Percentiles rank a stretch among this genome's conserved stretches.
Conservation (phyloP, 1,140 invertebrate genomes). For the Phymorhynchus buccinoides region DNA sequence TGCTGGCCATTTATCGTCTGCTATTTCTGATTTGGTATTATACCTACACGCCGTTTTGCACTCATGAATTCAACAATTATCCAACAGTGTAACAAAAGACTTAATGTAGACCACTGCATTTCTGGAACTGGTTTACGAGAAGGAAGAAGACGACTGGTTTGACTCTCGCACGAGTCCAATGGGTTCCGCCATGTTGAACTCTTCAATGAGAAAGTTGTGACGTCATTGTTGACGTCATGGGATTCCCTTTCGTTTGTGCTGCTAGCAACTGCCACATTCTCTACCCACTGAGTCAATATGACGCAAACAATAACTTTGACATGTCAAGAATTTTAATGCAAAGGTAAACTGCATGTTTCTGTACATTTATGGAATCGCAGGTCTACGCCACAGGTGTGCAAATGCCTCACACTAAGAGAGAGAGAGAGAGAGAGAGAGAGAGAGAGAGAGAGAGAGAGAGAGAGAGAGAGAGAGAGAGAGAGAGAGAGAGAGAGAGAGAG, state of each 20-base stretch:
- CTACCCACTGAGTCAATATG: background rate
- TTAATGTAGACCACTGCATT: background rate
- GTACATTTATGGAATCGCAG: too few relatives aligned
- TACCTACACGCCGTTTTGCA: background rate
- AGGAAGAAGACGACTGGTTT: background rate
- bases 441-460: too few relatives aligned
- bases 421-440: too few relatives aligned
- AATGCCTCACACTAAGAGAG: too few relatives aligned
- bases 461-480: too few relatives aligned
- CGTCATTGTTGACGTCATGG: conserved; percentile 26
- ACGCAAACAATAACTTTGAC: background rate
- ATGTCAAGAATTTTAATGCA: background rate
- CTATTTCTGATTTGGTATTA: background rate
- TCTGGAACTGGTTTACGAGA: background rate
- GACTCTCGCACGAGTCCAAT: conserved; percentile 29
- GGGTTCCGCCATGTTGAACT: conserved; percentile 35
- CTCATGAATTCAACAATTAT: background rate
- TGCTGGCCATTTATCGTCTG: conserved; percentile 1
- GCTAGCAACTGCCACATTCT: background rate
- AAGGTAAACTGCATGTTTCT: background rate
- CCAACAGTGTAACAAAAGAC: conserved; percentile 4
- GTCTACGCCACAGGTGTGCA: too few relatives aligned
- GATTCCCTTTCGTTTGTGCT: conserved; percentile 37
- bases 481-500: too few relatives aligned
- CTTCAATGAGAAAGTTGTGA: conserved; percentile 39